Percentiles rank a stretch among this genome's conserved stretches.
Conservation (phyloP, 2,888 invertebrate species). For the Melanophora roralis region DNA sequence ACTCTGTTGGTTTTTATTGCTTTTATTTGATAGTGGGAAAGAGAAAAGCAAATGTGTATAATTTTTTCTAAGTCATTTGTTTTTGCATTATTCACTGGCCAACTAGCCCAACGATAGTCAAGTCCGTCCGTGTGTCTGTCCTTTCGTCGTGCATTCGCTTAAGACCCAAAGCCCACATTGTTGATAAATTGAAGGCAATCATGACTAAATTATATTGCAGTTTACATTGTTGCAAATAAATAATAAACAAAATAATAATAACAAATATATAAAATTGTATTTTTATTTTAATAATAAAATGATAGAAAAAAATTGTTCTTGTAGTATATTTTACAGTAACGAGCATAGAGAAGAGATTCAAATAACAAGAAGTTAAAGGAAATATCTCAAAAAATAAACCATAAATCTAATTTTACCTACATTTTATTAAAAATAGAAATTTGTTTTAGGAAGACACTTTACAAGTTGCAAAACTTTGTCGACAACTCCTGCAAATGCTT, state of each 20-base stretch:
- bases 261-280: slow-evolving; percentile 7
- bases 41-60: no score
- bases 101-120: neutral
- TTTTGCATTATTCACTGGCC: neutral
- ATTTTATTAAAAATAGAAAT: no score
- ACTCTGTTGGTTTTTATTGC: neutral
- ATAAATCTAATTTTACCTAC: no score
- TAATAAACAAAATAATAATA: neutral
- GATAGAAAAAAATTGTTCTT: neutral
- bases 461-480: no score
- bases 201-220: slow-evolving; percentile 55
- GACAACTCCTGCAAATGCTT: no score
- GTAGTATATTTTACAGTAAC: neutral
- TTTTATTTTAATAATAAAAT: neutral
- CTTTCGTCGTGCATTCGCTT: neutral
- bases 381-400: neutral
- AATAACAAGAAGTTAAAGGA: neutral
- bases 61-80: neutral
- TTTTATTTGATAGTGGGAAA: no score
- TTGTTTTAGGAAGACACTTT: no score
- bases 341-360: neutral
- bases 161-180: slow-evolving; percentile 6
- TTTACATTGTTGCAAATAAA: slow-evolving; percentile 35
- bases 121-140: neutral
- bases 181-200: slow-evolving; percentile 56